phyloP scores from a whole-genome alignment of 2,113 vertebrate species.

The Tyto alba region DNA sequence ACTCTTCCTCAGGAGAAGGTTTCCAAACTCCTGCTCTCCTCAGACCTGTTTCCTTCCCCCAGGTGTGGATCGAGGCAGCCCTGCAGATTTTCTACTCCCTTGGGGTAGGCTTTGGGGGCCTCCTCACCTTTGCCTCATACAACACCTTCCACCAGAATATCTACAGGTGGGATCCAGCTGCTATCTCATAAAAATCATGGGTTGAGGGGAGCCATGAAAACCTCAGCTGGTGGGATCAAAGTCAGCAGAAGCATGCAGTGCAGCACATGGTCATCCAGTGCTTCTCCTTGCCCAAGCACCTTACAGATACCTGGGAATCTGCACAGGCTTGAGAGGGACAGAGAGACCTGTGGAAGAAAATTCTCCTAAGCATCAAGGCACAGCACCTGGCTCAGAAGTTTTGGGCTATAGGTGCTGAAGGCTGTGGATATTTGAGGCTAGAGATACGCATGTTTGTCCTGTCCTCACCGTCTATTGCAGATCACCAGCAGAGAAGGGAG shows the following conservation, averaged over 20 bases:
- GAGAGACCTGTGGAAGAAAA: not conserved
- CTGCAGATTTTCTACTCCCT: slow-evolving; percentile 83
- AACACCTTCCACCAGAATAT: slow-evolving; percentile 84
- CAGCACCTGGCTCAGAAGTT: not conserved
- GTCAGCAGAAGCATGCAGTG: rapidly evolving
- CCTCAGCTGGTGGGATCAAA: not conserved
- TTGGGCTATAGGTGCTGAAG: not conserved
- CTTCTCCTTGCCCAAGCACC: not conserved
- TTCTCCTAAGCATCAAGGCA: not conserved
- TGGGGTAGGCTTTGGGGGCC: slow-evolving; percentile 80
- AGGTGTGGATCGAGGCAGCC: slow-evolving; percentile 83
- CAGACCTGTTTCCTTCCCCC: not conserved
- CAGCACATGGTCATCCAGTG: not conserved
- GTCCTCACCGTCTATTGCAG: rapidly evolving
- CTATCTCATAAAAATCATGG: not conserved
- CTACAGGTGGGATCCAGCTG: slow-evolving; percentile 68
- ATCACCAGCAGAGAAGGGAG: not conserved
- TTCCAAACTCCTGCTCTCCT: not conserved
- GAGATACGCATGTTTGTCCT: not conserved
- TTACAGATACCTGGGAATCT: not conserved
- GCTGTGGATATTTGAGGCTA: not conserved
- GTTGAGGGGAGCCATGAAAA: not conserved
- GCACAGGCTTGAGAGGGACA: not conserved
- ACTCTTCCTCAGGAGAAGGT: not conserved
- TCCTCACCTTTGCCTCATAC: slow-evolving; percentile 81